These are phyloP conservation scores for Formicarius rufipectus DNA, from an alignment of 2,113 vertebrate genomes.

Conservation along the genomic window DNA sequence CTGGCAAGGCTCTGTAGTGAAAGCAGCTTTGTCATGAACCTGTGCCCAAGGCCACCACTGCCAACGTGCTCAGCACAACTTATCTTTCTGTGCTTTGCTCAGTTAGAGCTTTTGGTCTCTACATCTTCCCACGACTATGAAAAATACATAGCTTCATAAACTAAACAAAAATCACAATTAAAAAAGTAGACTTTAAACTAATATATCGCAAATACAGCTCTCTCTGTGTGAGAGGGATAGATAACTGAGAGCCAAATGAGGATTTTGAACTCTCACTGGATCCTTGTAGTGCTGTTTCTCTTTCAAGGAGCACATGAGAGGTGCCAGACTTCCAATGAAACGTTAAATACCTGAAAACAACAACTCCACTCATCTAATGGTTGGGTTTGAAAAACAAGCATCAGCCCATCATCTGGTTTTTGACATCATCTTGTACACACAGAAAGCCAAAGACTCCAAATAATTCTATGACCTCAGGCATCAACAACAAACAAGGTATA, in stretches of 20 bases:
- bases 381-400: constrained; percentile 24
- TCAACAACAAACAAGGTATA: constrained; percentile 33
- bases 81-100: background rate
- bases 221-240: background rate
- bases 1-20: background rate
- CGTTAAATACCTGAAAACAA: constrained; percentile 32
- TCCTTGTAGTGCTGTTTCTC: background rate
- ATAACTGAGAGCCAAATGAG: background rate
- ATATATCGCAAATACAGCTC: background rate
- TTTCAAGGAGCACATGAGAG: background rate
- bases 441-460: constrained; percentile 52
- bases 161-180: background rate
- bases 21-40: background rate
- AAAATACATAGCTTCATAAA: background rate
- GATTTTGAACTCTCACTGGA: background rate
- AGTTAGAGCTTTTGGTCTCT: background rate
- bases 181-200: background rate
- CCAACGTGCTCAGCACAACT: fast-evolving
- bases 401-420: constrained; percentile 32
- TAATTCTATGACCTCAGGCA: constrained; percentile 37
- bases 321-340: background rate
- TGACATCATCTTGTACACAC: background rate
- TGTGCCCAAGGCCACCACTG: background rate
- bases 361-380: background rate
- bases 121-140: background rate